Percentiles rank a stretch among this genome's conserved stretches.
These are phyloP conservation scores for Parauchenoglanis punctatus DNA, from an alignment of 2,797 vertebrate genomes.

Conservation along the genomic window DNA sequence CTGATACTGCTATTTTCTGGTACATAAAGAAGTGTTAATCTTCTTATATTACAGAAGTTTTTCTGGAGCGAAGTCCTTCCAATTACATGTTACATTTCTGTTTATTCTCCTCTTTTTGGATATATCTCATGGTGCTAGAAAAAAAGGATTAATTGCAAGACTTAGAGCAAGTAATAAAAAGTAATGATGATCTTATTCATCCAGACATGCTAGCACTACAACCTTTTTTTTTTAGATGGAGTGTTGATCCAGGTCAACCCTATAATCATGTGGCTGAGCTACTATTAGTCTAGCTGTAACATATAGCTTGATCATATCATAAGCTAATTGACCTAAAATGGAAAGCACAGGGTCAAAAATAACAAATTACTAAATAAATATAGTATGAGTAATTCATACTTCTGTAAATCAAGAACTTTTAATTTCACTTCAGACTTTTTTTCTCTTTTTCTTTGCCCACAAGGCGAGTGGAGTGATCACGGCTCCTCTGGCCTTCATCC, in stretches of 20 bases:
- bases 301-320: background rate
- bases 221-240: background rate
- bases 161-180: background rate
- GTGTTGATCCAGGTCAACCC: background rate
- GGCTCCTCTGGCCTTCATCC: constrained; percentile 57
- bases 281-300: background rate
- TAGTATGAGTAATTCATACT: background rate
- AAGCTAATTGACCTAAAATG: background rate
- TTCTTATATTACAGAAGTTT: background rate
- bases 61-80: background rate
- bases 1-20: background rate
- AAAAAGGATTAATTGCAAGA: background rate
- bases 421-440: background rate
- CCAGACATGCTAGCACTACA: background rate
- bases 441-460: constrained; percentile 49
- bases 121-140: background rate
- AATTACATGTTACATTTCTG: background rate
- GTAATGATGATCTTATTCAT: background rate
- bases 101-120: background rate
- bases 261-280: background rate
- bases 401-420: background rate
- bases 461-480: constrained; percentile 50
- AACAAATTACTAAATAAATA: background rate
- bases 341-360: background rate
- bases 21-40: background rate